Conservation (phyloP, 2,888 invertebrate species). For the Eumerus sabulonum region DNA sequence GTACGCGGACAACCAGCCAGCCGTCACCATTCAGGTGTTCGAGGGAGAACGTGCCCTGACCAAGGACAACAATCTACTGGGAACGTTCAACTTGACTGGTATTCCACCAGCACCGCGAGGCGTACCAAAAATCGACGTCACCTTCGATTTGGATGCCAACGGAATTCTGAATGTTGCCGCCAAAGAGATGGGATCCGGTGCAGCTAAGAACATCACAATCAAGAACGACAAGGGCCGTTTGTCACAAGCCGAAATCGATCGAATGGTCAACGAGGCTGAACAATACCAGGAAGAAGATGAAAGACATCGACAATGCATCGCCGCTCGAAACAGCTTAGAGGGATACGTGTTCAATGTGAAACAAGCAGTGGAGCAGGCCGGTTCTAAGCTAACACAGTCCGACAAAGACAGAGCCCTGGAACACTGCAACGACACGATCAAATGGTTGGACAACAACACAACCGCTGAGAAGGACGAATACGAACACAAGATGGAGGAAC, state of each 20-base stretch:
- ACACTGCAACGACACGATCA: constrained; percentile 82
- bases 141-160: constrained; percentile 90
- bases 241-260: constrained; percentile 88
- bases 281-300: constrained; percentile 85
- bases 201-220: constrained; percentile 86
- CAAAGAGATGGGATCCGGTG: constrained; percentile 82
- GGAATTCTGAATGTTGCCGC: constrained; percentile 93
- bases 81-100: constrained; percentile 95
- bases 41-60: constrained; percentile 92
- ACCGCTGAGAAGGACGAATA: constrained; percentile 86
- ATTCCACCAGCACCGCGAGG: constrained; percentile 93
- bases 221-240: constrained; percentile 88
- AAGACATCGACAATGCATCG: constrained; percentile 83
- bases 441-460: constrained; percentile 86
- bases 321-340: constrained; percentile 85
- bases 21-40: constrained; percentile 84
- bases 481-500: constrained; percentile 78
- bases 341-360: constrained; percentile 84
- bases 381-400: constrained; percentile 81
- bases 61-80: constrained; percentile 93
- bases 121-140: constrained; percentile 90
- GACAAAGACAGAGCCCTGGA: constrained; percentile 85
- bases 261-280: constrained; percentile 86
- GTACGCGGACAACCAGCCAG: constrained; percentile 87
- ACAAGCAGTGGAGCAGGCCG: constrained; percentile 83